Percentiles rank a stretch among this genome's conserved stretches.
Evolutionary conservation across 2,888 invertebrate species (phyloP).

Genomic region (Eilema depressum): DNA sequence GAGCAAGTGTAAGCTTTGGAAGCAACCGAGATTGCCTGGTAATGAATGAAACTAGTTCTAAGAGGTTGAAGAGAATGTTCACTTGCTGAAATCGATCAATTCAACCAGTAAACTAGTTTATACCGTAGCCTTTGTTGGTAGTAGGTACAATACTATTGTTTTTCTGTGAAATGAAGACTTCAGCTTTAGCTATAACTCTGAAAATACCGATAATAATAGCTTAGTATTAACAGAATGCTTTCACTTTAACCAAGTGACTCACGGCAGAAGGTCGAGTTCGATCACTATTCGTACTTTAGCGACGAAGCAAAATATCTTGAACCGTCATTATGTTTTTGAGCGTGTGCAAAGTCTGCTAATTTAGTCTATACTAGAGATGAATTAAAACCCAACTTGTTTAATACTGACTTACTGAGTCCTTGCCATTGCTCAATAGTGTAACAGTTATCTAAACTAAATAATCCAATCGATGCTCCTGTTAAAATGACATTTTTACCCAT

Average conservation of each 20-base stretch:
- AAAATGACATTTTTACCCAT: neutral
- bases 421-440: neutral
- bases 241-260: neutral
- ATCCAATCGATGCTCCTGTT: neutral
- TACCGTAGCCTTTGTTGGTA: neutral
- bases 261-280: neutral
- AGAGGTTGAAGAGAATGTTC: neutral
- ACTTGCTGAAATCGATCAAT: too few species aligned
- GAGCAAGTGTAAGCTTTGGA: neutral
- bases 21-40: neutral
- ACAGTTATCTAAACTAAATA: neutral
- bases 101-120: neutral
- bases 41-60: neutral
- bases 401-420: neutral
- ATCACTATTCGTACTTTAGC: neutral
- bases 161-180: neutral
- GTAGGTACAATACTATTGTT: neutral
- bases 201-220: neutral
- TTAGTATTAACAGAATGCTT: neutral
- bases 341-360: too few species aligned
- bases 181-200: neutral
- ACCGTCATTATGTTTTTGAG: neutral
- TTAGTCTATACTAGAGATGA: too few species aligned
- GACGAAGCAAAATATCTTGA: neutral
- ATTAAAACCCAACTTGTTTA: neutral